Evolutionary conservation across 1,140 invertebrate species (phyloP).

Genomic region (Meloidogyne chitwoodi): DNA sequence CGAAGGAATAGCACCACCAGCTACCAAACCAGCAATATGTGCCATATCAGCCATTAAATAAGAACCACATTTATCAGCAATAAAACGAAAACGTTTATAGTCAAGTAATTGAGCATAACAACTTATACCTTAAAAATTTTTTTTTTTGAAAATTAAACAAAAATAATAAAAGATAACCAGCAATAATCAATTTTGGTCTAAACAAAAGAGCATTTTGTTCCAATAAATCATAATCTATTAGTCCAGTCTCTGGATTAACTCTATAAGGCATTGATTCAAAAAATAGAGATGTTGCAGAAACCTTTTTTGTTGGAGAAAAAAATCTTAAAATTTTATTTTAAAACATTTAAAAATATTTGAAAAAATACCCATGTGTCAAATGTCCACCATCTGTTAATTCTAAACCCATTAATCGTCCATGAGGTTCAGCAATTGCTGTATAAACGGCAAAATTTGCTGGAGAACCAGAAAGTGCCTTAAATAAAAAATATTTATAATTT

Average conservation of each 20-base stretch:
- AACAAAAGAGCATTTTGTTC: constrained; percentile 78
- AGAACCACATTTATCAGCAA: constrained; percentile 78
- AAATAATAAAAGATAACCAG: constrained; percentile 65
- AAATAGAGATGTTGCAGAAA: constrained; percentile 93
- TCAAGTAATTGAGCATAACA: constrained; percentile 78
- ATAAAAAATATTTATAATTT: constrained; percentile 94
- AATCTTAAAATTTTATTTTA: constrained; percentile 78
- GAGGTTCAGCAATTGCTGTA: constrained; percentile 71
- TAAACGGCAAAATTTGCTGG: constrained; percentile 92
- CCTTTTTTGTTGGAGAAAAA: constrained; percentile 81
- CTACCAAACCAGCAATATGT: constrained; percentile 84
- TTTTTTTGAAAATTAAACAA: background rate
- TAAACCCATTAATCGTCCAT: constrained; percentile 91
- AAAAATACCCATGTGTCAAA: constrained; percentile 62
- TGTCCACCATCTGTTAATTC: constrained; percentile 95
- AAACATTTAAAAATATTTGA: background rate
- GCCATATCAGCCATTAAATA: constrained; percentile 93
- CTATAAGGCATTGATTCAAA: constrained; percentile 99
- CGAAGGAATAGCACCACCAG: constrained; percentile 77
- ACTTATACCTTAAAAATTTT: constrained; percentile 69
- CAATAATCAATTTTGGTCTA: constrained; percentile 86
- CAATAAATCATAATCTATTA: constrained; percentile 88
- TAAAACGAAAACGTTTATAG: constrained; percentile 77
- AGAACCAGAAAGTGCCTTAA: constrained; percentile 92
- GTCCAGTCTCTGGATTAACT: constrained; percentile 76